Conservation (phyloP, 2,797 vertebrate genomes). For the Euphonia xanthogaster region DNA sequence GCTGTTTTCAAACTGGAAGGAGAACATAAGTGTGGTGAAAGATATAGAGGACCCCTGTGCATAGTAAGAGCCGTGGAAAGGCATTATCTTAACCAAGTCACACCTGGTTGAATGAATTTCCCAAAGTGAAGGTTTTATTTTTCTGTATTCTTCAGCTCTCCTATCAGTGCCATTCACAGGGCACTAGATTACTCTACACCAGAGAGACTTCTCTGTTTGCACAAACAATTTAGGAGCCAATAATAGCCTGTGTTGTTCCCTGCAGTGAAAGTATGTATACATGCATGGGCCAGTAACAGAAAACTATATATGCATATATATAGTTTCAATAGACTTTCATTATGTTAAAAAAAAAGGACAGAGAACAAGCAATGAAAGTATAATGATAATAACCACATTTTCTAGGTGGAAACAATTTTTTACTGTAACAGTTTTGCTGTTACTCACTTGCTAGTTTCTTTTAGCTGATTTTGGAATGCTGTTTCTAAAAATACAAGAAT, state of each 20-base stretch:
- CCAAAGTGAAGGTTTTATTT: conserved; percentile 10
- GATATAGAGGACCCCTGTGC: background rate
- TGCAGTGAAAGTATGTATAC: background rate
- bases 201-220: background rate
- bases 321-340: background rate
- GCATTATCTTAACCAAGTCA: background rate
- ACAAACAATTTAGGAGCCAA: background rate
- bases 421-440: background rate
- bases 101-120: conserved; percentile 8
- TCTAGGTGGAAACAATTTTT: background rate
- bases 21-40: background rate
- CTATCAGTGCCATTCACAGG: background rate
- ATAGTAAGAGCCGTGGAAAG: background rate
- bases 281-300: background rate
- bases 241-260: background rate
- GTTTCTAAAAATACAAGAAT: background rate
- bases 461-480: background rate
- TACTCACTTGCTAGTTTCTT: background rate
- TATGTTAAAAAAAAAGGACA: background rate
- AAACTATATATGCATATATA: background rate
- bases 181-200: background rate
- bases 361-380: background rate
- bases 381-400: background rate
- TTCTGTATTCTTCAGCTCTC: background rate
- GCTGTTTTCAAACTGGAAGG: conserved; percentile 17